phyloP scores from a whole-genome alignment of 2,113 vertebrate species.

The Triplophysa rosa region DNA sequence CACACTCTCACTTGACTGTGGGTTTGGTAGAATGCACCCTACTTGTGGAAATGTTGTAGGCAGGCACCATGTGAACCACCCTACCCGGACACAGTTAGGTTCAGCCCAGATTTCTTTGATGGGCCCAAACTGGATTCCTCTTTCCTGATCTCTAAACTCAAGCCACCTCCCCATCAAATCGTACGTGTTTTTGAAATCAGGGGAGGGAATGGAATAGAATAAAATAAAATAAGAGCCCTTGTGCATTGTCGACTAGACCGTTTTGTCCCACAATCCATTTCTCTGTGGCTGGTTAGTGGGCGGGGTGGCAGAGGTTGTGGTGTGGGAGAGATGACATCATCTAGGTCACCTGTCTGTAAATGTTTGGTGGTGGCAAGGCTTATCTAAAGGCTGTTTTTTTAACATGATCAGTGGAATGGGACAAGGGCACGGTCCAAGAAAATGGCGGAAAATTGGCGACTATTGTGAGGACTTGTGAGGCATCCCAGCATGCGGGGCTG shows the following conservation, averaged over 20 bases:
- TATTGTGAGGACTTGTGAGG: slow-evolving; percentile 73
- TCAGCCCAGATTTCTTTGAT: slow-evolving; percentile 57
- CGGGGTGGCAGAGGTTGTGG: slow-evolving; percentile 51
- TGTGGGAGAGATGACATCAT: slow-evolving; percentile 54
- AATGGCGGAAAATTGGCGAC: slow-evolving; percentile 79
- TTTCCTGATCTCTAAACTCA: slow-evolving; percentile 64
- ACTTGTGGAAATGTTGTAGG: slow-evolving; percentile 47
- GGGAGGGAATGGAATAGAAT: slow-evolving; percentile 66
- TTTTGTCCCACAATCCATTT: slow-evolving; percentile 59
- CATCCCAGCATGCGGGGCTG: slow-evolving; percentile 73
- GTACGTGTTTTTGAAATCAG: slow-evolving; percentile 58
- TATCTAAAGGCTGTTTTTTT: slow-evolving; percentile 56
- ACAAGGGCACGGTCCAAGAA: slow-evolving; percentile 58
- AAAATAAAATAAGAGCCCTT: slow-evolving; percentile 57
- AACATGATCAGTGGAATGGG: slow-evolving; percentile 56
- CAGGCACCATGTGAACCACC: slow-evolving; percentile 56
- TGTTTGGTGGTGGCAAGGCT: slow-evolving; percentile 53
- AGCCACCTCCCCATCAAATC: slow-evolving; percentile 55
- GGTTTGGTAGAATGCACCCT: slow-evolving; percentile 34
- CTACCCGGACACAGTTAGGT: slow-evolving; percentile 54
- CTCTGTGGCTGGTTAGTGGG: slow-evolving; percentile 37
- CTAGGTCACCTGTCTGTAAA: slow-evolving; percentile 72
- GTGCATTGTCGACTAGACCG: slow-evolving; percentile 54
- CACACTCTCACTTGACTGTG: neutral
- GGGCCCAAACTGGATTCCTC: slow-evolving; percentile 62